These are phyloP conservation scores for Myiotriccus ornatus DNA, from an alignment of 2,797 vertebrate genomes.

Conservation along the genomic window DNA sequence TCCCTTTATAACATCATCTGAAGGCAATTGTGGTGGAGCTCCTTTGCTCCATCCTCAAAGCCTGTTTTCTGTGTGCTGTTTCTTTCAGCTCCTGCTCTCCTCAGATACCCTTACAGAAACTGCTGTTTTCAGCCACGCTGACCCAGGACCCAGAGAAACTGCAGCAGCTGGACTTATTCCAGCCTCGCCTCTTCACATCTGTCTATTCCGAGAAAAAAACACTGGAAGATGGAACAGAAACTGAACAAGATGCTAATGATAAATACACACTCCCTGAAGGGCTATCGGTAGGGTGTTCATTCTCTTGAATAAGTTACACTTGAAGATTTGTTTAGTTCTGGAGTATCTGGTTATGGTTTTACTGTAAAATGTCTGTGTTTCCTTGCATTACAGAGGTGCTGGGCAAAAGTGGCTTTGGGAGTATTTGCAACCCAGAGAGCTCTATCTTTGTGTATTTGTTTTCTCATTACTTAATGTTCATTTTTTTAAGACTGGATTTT, in stretches of 20 bases:
- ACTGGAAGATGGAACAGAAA: background rate
- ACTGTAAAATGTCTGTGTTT: background rate
- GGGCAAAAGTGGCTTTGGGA: background rate
- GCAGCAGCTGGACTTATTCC: conserved; percentile 88
- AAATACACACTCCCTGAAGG: conserved; percentile 85
- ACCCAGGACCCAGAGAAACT: conserved; percentile 94
- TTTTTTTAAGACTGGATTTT: background rate
- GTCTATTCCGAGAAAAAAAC: background rate
- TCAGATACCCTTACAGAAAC: conserved; percentile 91
- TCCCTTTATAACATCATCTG: background rate
- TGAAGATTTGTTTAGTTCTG: background rate
- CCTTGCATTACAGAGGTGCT: background rate
- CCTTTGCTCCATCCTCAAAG: background rate
- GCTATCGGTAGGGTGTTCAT: conserved; percentile 79
- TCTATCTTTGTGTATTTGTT: background rate
- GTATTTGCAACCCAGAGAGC: background rate
- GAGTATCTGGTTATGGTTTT: background rate
- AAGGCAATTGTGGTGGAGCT: background rate
- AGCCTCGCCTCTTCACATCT: conserved; percentile 90
- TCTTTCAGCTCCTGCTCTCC: conserved; percentile 79
- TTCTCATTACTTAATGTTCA: background rate
- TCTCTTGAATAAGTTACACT: background rate
- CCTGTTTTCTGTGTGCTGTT: background rate
- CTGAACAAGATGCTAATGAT: background rate
- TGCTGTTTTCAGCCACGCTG: conserved; percentile 94